Base-by-base conservation (phyloP, 2,888 invertebrate genomes). In the Dicyrtomina minuta region DNA sequence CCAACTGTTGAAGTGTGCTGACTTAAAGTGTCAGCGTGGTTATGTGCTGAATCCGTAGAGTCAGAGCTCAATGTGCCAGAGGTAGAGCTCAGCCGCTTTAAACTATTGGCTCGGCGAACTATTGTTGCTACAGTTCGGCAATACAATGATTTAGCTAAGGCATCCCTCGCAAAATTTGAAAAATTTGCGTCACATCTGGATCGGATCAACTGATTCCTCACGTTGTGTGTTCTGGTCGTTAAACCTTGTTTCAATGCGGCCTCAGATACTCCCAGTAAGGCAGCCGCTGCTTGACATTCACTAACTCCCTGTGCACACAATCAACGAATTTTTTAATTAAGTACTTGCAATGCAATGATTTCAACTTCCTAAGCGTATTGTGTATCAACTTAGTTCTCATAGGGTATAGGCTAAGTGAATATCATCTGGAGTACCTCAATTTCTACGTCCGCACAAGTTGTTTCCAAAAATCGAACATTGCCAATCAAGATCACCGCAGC, bases 91-190 rank as follows among this genome's bases (percentile, higher is more conserved):
- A 92, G 84, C 24, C 91, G 86, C 83, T 94, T 93, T 43, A 95
- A 85, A 79, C 93, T 95, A 82, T 96, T 96, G 66, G 95, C 94
- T 79, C 96, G 86, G 43, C 95, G 87, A 33, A 96, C 93, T 79
- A 96, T 94, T 24, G 96, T 95, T 20, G 93, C 93, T 20, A 96
- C 93, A 12, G 95, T 95, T 78, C 96, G 90, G 81, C 93, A 94
- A 83, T 96, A 96, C 41, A 96, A 86, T 20, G 96, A 94, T 83
- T 93, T 93, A 41, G 94, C 92, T 78, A 95, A 84, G 70, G 92
- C 90, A 83, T 96, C 92, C 78, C 95, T 85, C n/a, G 91, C 91
- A 86, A 89, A 88, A 80, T 92, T 90, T 13, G 93, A 92, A 87
- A 91, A 89, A 78, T 90, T 89, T n/a, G 90, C 89, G 81, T 92